Percentiles rank a stretch among this genome's conserved stretches.
These are phyloP conservation scores for Penaeus vannamei DNA, from an alignment of 1,140 invertebrate genomes.

Conservation along the genomic window DNA sequence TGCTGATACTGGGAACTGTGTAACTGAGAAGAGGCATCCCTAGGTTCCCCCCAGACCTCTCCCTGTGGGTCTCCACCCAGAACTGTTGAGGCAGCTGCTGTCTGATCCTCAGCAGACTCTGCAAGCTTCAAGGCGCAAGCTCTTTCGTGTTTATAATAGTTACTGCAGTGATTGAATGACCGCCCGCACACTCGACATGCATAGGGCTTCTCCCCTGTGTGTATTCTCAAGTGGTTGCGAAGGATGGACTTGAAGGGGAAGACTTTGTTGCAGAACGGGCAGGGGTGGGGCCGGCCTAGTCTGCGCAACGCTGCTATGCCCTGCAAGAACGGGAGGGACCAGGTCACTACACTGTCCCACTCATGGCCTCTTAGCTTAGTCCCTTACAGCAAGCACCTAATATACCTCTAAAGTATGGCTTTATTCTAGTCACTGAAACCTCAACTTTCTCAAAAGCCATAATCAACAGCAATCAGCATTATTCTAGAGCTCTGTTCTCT, in stretches of 20 bases:
- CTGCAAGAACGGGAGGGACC: constrained; percentile 62
- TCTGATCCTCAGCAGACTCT: constrained; percentile 47
- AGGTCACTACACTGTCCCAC: constrained; percentile 46
- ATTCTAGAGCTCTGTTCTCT: too few relatives aligned
- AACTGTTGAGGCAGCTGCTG: not conserved
- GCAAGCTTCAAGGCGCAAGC: constrained; percentile 55
- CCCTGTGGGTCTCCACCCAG: constrained; percentile 18
- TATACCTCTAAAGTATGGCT: not conserved
- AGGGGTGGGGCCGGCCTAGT: constrained; percentile 67
- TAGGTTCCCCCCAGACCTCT: constrained; percentile 1
- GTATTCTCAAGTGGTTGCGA: constrained; percentile 73
- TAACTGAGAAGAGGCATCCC: too few relatives aligned
- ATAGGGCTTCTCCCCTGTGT: constrained; percentile 72
- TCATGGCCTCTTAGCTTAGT: not conserved
- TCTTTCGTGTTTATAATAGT: constrained; percentile 73
- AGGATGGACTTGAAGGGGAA: constrained; percentile 70
- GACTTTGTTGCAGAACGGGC: constrained; percentile 68
- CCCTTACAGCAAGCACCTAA: not conserved
- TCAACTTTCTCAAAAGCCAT: too few relatives aligned
- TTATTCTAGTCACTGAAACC: not conserved
- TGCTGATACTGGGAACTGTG: not conserved
- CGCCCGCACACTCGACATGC: constrained; percentile 73
- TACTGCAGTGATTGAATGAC: constrained; percentile 74
- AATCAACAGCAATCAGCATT: too few relatives aligned
- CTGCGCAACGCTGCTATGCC: constrained; percentile 59